Percentiles rank a stretch among this genome's conserved stretches.
These are phyloP conservation scores for Aleiodes leptofemur DNA, from an alignment of 2,888 invertebrate genomes.

Conservation along the genomic window DNA sequence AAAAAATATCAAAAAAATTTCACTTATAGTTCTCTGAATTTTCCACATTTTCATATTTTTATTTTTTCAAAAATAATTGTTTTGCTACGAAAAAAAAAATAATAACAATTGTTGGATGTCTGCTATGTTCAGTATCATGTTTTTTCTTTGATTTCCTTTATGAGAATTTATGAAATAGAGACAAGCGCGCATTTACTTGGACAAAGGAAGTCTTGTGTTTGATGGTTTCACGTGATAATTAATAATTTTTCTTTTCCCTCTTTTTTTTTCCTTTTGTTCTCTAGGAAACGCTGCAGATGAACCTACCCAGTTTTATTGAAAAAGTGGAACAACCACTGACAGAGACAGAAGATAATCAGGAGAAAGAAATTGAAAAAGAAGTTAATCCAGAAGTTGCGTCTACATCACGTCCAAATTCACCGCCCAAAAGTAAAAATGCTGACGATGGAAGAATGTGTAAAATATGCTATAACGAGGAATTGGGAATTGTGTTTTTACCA, in stretches of 20 bases:
- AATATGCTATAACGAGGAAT: conserved; percentile 93
- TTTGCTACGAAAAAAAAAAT: too few species aligned
- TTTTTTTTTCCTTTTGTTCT: conserved; percentile 46
- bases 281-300: conserved; percentile 70
- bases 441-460: conserved; percentile 85
- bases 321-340: conserved; percentile 62
- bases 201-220: neutral
- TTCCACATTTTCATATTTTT: too few species aligned
- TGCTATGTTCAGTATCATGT: neutral
- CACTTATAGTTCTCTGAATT: too few species aligned
- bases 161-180: neutral
- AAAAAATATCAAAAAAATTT: too few species aligned
- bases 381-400: conserved; percentile 44
- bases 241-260: neutral
- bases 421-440: conserved; percentile 42
- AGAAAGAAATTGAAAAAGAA: conserved; percentile 41
- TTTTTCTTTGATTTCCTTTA: neutral
- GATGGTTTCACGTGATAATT: conserved; percentile 1
- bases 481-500: conserved; percentile 93
- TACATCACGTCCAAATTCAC: conserved; percentile 46
- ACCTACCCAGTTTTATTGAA: conserved; percentile 69
- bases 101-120: too few species aligned
- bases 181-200: neutral
- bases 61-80: too few species aligned
- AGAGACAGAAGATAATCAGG: conserved; percentile 39